These are phyloP conservation scores for Furcula furcula DNA, from an alignment of 2,888 invertebrate genomes.

Conservation along the genomic window DNA sequence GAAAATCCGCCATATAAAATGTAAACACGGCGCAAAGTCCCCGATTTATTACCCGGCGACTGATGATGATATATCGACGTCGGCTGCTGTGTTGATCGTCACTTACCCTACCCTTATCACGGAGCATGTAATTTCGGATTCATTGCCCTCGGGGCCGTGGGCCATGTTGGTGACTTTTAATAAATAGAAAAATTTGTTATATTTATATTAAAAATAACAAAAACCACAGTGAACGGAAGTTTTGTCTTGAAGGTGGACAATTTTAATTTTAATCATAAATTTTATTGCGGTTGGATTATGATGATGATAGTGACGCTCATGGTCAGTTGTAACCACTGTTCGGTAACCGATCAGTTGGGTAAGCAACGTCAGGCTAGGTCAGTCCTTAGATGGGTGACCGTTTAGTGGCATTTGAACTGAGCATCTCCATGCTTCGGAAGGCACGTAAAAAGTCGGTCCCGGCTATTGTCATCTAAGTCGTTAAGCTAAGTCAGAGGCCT, in stretches of 20 bases:
- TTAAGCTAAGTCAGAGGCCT: too few species aligned
- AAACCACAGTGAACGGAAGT: conserved; percentile 1
- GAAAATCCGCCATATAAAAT: conserved; percentile 50
- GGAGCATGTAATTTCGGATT: conserved; percentile 73
- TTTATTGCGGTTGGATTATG: too few species aligned
- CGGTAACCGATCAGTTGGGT: too few species aligned
- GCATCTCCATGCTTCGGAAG: background rate
- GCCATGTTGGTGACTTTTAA: conserved; percentile 48
- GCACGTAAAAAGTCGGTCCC: too few species aligned
- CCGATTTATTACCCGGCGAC: conserved; percentile 72
- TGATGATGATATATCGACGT: conserved; percentile 81
- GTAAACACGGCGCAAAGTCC: conserved; percentile 63
- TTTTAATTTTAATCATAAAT: too few species aligned
- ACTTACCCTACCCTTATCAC: conserved; percentile 79
- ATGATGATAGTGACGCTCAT: too few species aligned
- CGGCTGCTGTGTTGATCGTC: conserved; percentile 75
- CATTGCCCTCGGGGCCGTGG: conserved; percentile 67
- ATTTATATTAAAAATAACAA: conserved; percentile 18
- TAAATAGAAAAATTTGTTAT: conserved; percentile 47
- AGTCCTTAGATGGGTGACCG: too few species aligned
- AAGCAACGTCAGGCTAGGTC: too few species aligned
- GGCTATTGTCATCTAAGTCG: too few species aligned
- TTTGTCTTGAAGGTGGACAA: too few species aligned
- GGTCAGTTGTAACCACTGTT: too few species aligned
- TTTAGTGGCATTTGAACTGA: background rate